Percentiles rank a stretch among this genome's conserved stretches.
Conservation (phyloP, 1,140 invertebrate species). For the Aphaenogaster floridana region DNA sequence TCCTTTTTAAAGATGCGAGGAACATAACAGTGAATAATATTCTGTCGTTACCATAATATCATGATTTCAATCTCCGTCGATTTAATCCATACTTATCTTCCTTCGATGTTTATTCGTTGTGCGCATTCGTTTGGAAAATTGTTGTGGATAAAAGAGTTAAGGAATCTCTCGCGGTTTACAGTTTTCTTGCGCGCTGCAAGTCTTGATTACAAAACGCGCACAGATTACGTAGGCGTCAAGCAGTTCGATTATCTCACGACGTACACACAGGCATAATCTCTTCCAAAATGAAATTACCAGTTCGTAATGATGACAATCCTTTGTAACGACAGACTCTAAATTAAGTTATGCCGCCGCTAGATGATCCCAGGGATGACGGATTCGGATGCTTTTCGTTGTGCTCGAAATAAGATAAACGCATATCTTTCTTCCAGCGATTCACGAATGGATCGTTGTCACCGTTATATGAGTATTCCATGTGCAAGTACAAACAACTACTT, state of each 20-base stretch:
- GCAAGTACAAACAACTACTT: constrained; percentile 29
- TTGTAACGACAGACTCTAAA: constrained; percentile 12
- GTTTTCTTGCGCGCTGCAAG: constrained; percentile 19
- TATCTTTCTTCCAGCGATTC: background rate
- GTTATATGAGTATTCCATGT: constrained; percentile 1
- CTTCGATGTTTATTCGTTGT: constrained; percentile 27
- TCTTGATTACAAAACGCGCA: background rate
- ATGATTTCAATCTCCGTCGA: constrained; percentile 39
- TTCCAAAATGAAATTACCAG: constrained; percentile 1
- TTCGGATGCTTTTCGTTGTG: constrained; percentile 10
- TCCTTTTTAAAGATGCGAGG: background rate
- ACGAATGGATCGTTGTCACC: background rate
- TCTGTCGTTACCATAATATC: constrained; percentile 26
- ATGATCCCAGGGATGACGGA: background rate
- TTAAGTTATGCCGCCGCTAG: background rate
- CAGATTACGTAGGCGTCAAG: background rate
- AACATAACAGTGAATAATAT: background rate
- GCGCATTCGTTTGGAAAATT: constrained; percentile 5
- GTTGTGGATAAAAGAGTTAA: constrained; percentile 14
- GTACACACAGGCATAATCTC: background rate
- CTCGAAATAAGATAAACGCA: constrained; percentile 21
- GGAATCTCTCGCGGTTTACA: constrained; percentile 41
- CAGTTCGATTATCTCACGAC: constrained; percentile 5
- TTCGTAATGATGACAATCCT: constrained; percentile 3
- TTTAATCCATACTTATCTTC: constrained; percentile 36